These are phyloP conservation scores for Drosophila ironensis DNA, from an alignment of 1,140 invertebrate genomes.

Conservation along the genomic window DNA sequence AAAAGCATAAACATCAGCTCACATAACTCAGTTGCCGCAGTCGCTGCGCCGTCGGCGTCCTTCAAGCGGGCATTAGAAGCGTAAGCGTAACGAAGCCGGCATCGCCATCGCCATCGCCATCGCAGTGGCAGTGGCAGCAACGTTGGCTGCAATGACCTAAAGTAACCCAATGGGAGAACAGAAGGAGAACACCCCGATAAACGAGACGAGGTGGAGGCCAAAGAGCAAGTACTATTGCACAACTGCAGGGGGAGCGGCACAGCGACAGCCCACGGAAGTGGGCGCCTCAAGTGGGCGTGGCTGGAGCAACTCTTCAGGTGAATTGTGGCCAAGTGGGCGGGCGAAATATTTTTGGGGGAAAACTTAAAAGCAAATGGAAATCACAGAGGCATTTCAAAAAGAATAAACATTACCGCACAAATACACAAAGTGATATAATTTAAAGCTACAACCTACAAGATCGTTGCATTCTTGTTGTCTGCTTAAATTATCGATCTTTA, in stretches of 20 bases:
- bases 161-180: constrained; percentile 68
- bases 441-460: too few species aligned
- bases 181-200: constrained; percentile 32
- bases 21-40: constrained; percentile 21
- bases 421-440: too few species aligned
- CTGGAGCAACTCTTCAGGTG: constrained; percentile 20
- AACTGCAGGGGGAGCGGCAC: constrained; percentile 29
- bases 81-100: constrained; percentile 49
- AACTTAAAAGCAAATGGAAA: neutral
- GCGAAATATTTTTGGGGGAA: neutral
- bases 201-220: constrained; percentile 10
- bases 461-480: too few species aligned
- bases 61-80: constrained; percentile 70
- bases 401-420: too few species aligned
- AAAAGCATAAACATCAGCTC: constrained; percentile 22
- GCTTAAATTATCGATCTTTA: too few species aligned
- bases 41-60: constrained; percentile 45
- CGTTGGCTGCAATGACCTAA: constrained; percentile 71
- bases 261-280: constrained; percentile 27
- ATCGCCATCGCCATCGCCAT: neutral
- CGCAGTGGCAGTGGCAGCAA: neutral
- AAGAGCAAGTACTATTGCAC: constrained; percentile 47
- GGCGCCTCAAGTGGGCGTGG: constrained; percentile 10
- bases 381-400: too few species aligned
- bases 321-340: constrained; percentile 1